Percentiles rank a stretch among this genome's conserved stretches.
These are phyloP conservation scores for Pygmarrhopalites habei DNA, from an alignment of 1,140 invertebrate genomes.

Conservation along the genomic window DNA sequence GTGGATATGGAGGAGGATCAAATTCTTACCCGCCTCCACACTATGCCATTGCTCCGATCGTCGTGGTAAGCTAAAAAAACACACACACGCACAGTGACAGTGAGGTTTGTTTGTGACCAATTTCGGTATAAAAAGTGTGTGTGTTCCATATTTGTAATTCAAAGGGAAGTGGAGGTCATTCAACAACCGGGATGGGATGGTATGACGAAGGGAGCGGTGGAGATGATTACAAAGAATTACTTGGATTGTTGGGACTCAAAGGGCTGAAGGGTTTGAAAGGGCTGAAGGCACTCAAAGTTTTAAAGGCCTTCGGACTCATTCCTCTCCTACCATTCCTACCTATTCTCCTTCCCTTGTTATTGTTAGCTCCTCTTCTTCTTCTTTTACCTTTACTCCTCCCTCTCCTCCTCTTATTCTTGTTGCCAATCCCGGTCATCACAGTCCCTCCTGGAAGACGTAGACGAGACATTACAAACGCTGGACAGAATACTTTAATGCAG, in stretches of 20 bases:
- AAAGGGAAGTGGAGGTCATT: too few species aligned
- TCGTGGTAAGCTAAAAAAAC: slow-evolving; percentile 5
- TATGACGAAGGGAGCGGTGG: slow-evolving; percentile 14
- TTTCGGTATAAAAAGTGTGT: too few species aligned
- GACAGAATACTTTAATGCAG: slow-evolving; percentile 13
- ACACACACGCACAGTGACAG: too few species aligned
- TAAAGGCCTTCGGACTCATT: slow-evolving; percentile 15
- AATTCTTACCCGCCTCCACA: too few species aligned
- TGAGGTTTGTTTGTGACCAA: too few species aligned
- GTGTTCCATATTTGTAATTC: too few species aligned
- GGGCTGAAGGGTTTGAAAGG: slow-evolving; percentile 28
- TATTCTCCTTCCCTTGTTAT: slow-evolving; percentile 7
- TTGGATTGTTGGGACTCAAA: slow-evolving; percentile 13
- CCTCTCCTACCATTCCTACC: slow-evolving; percentile 17
- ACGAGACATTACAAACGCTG: not conserved
- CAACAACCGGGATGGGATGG: not conserved
- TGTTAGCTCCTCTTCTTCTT: slow-evolving; percentile 1
- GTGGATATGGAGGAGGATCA: too few species aligned
- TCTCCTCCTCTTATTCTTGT: slow-evolving; percentile 13
- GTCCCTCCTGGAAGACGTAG: slow-evolving; percentile 1
- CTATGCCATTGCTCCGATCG: slow-evolving; percentile 5
- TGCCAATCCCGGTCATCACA: slow-evolving; percentile 24
- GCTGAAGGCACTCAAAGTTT: slow-evolving; percentile 19
- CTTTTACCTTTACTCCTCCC: slow-evolving; percentile 15
- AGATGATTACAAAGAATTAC: slow-evolving; percentile 10